These are phyloP conservation scores for Caenorhabditis doughertyi DNA, from an alignment of 2,888 invertebrate genomes.

Conservation along the genomic window DNA sequence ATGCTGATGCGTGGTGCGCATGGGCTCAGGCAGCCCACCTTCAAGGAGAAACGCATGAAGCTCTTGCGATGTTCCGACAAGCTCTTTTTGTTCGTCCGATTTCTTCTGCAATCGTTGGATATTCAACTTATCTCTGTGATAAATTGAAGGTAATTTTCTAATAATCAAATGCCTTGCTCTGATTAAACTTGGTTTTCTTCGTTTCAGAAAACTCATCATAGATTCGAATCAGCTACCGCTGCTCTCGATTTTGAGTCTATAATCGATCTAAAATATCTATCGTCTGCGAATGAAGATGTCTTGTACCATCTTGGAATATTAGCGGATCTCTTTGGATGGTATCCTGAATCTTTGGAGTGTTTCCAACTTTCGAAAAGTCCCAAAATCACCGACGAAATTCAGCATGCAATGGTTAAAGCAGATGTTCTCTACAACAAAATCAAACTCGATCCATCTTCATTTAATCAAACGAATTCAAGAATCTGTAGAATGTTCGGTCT, in stretches of 20 bases:
- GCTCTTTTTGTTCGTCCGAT: constrained; percentile 59
- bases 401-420: constrained; percentile 43
- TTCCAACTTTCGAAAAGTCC: constrained; percentile 21
- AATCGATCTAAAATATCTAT: constrained; percentile 55
- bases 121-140: constrained; percentile 44
- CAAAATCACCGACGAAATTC: constrained; percentile 21
- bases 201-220: constrained; percentile 27
- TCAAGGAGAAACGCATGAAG: constrained; percentile 32
- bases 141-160: constrained; percentile 44
- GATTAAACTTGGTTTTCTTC: too few relatives aligned
- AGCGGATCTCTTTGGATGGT: constrained; percentile 69
- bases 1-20: constrained; percentile 67
- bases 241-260: constrained; percentile 64
- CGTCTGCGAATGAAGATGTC: constrained; percentile 10
- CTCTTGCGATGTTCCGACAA: constrained; percentile 66
- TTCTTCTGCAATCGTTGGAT: constrained; percentile 40
- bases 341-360: constrained; percentile 58
- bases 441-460: background rate
- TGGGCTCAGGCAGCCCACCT: constrained; percentile 67
- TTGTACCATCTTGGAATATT: constrained; percentile 66
- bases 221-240: constrained; percentile 61
- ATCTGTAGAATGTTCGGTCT: constrained; percentile 26
- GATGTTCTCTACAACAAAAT: constrained; percentile 10
- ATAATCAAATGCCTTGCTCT: too few relatives aligned
- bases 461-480: constrained; percentile 9